Evolutionary conservation across 2,888 invertebrate genomes (phyloP).

Genomic region (Xestia xanthographa): DNA sequence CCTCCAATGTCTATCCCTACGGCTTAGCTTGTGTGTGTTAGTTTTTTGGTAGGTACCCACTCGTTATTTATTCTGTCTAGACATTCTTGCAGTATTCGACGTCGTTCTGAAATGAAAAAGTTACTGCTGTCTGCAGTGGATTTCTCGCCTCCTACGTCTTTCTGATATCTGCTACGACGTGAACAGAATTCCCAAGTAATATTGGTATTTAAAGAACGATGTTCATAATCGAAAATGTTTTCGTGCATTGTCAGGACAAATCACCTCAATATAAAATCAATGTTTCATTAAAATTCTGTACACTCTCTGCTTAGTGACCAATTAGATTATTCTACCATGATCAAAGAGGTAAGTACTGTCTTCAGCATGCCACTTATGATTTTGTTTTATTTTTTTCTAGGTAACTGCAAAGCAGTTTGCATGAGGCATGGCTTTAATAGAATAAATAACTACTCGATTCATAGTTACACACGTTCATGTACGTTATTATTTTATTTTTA

Average conservation of each 20-base stretch:
- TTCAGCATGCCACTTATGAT: conserved; percentile 77
- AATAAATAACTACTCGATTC: conserved; percentile 82
- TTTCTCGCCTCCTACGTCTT: conserved; percentile 57
- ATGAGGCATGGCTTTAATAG: conserved; percentile 86
- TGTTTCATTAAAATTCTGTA: conserved; percentile 54
- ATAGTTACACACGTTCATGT: conserved; percentile 85
- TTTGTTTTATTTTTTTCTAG: conserved; percentile 80
- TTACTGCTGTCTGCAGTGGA: conserved; percentile 43
- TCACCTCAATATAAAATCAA: conserved; percentile 31
- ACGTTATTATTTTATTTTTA: conserved; percentile 73
- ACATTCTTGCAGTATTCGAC: conserved; percentile 72
- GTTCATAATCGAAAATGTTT: conserved; percentile 13
- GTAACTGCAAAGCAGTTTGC: conserved; percentile 84
- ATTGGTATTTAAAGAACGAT: conserved; percentile 40
- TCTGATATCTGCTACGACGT: conserved; percentile 40
- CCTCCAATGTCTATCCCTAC: conserved; percentile 75
- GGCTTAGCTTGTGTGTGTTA: conserved; percentile 86
- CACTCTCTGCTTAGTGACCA: conserved; percentile 46
- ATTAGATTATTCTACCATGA: conserved; percentile 42
- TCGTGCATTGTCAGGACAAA: conserved; percentile 30
- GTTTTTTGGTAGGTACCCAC: conserved; percentile 72
- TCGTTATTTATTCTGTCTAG: conserved; percentile 75
- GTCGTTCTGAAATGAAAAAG: conserved; percentile 66
- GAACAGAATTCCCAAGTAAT: conserved; percentile 45
- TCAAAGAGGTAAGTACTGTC: conserved; percentile 60